Evolutionary conservation across 2,888 invertebrate species (phyloP), one percentile per base, ranked within the genome.

Genomic region (Lithophane ornitopus): DNA sequence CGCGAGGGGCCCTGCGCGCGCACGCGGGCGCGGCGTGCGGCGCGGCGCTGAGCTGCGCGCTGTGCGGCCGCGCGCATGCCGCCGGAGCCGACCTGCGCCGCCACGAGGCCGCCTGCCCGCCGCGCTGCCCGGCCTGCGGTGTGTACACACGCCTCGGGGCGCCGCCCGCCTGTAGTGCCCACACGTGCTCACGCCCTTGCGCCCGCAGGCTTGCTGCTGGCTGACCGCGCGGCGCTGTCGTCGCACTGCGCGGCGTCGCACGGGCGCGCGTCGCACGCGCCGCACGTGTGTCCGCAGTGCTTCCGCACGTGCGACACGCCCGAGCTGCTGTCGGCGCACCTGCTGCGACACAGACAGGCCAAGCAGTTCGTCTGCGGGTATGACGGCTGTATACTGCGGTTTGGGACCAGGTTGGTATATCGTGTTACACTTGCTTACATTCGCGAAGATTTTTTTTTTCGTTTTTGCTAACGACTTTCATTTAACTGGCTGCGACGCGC

Each of bases 301-400:
- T 94, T 92, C 92, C 82, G 84, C 76, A 71, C 82, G 69, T 81
- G 84, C 82, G 80, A 85, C 44, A 70, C 88, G 61, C 81, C 89
- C 26, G 92, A 88, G 78, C 88, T 89, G 86, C 89, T 92, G 70
- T 86, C 90, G 6, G 94, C 95, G 76, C 96, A 95, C 89, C 77
- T 86, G 89, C 91, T 94, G 85, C 86, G 90, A 2, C 96, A 95
- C 89, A 88, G 93, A 0, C 93, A 92, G 88, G 93, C 93, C 66
- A 89, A 90, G 66, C 94, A 94, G 85, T 95, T 93, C 91, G 93
- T 96, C 28, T 96, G 96, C 91, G 96, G 95, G 0, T 95, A 95
- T 89, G 94, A 93, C 83, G 93, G 92, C 52, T 96, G 96, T 87
- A 95, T 95, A 62, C 92, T 96, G 88, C 92, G 96, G 41, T 95